phyloP scores from a whole-genome alignment of 2,797 vertebrate species.

The Mareca strepera region DNA sequence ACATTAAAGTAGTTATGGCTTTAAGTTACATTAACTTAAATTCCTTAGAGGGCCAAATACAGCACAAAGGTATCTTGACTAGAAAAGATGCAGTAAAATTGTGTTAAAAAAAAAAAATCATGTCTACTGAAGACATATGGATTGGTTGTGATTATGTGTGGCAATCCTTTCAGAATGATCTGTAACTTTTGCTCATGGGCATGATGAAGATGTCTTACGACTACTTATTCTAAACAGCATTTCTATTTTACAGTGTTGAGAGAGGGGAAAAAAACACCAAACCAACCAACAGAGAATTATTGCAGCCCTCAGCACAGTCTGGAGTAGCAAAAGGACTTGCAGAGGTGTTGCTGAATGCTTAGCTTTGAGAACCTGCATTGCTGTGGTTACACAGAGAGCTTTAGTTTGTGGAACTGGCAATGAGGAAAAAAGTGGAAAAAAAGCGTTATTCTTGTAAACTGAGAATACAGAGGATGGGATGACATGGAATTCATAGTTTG shows the following conservation, averaged over 20 bases:
- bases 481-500: neutral
- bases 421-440: neutral
- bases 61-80: neutral
- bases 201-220: neutral
- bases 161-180: neutral
- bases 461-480: neutral
- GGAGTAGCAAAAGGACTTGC: neutral
- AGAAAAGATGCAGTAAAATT: neutral
- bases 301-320: neutral
- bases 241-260: neutral
- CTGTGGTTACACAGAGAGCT: neutral
- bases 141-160: neutral
- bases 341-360: neutral
- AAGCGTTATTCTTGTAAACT: neutral
- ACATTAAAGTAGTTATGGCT: neutral
- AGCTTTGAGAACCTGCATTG: neutral
- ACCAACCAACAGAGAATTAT: neutral
- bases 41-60: neutral
- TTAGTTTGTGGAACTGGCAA: neutral
- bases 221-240: neutral
- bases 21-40: neutral
- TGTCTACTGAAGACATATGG: neutral
- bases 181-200: neutral
- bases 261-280: fast-evolving
- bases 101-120: neutral